Evolutionary conservation across 2,797 vertebrate species (phyloP).

Genomic region (Chelon auratus): DNA sequence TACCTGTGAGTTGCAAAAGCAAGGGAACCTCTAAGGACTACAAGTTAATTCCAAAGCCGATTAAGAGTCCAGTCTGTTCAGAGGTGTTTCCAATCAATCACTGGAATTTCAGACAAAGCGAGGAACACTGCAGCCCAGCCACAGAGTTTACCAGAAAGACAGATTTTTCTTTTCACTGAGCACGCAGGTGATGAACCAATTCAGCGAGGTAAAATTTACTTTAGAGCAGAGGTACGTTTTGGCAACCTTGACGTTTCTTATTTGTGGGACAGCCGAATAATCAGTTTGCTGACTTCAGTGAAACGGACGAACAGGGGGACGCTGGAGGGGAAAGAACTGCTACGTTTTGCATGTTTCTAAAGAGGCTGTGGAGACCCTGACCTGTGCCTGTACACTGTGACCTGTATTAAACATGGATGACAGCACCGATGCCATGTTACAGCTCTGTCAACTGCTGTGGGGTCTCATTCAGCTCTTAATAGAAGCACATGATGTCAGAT

Average conservation of each 20-base stretch:
- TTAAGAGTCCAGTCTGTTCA: too few species aligned
- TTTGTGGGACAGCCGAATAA: constrained; percentile 20
- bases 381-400: neutral
- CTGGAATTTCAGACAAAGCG: neutral
- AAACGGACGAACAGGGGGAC: constrained; percentile 13
- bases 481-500: neutral
- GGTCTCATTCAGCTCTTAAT: neutral
- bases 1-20: too few species aligned
- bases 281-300: constrained; percentile 59
- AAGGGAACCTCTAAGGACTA: too few species aligned
- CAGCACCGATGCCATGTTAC: neutral
- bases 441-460: neutral
- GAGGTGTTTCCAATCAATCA: neutral
- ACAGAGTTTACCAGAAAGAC: neutral
- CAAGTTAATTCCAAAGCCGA: too few species aligned
- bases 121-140: neutral
- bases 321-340: constrained; percentile 8
- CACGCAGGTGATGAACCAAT: constrained; percentile 7
- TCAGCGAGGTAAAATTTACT: constrained; percentile 27
- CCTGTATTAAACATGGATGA: neutral
- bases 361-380: constrained; percentile 6
- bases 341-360: constrained; percentile 8
- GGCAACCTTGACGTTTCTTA: constrained; percentile 23
- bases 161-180: neutral
- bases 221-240: constrained; percentile 43